These are phyloP conservation scores for Andrena flavipes DNA, from an alignment of 2,888 invertebrate genomes.

Conservation along the genomic window DNA sequence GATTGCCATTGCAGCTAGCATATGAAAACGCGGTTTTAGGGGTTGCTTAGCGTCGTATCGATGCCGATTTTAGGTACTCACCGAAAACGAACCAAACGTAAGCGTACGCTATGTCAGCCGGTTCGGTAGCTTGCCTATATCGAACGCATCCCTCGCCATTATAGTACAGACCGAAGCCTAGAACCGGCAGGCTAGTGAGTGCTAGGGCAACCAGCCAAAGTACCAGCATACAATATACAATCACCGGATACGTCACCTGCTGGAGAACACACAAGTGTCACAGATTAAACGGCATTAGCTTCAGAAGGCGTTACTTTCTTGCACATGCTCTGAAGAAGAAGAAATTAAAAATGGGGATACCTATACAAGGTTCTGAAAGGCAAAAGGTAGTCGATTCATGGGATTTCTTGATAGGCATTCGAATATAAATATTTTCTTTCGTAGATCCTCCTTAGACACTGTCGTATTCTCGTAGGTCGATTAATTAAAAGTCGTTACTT, in stretches of 20 bases:
- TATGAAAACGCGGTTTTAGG: too few relatives aligned
- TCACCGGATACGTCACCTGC: conserved; percentile 93
- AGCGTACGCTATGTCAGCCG: conserved; percentile 90
- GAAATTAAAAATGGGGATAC: not conserved
- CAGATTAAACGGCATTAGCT: conserved; percentile 43
- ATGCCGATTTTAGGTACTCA: conserved; percentile 83
- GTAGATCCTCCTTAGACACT: too few relatives aligned
- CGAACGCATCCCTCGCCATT: conserved; percentile 87
- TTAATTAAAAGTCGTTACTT: too few relatives aligned
- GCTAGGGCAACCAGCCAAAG: conserved; percentile 90
- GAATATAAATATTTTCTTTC: not conserved
- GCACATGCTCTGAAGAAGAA: not conserved
- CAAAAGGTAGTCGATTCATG: not conserved
- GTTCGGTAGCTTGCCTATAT: conserved; percentile 89
- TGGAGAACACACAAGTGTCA: conserved; percentile 83
- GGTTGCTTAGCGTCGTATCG: not conserved
- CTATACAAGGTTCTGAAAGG: not conserved
- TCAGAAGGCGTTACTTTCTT: not conserved
- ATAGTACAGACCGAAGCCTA: conserved; percentile 86
- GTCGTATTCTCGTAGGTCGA: too few relatives aligned
- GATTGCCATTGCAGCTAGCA: too few relatives aligned
- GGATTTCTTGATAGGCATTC: not conserved
- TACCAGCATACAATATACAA: conserved; percentile 89
- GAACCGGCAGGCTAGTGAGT: conserved; percentile 91
- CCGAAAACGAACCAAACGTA: conserved; percentile 91